Base-by-base conservation (phyloP, 2,113 vertebrate species). In the Vombatus ursinus region DNA sequence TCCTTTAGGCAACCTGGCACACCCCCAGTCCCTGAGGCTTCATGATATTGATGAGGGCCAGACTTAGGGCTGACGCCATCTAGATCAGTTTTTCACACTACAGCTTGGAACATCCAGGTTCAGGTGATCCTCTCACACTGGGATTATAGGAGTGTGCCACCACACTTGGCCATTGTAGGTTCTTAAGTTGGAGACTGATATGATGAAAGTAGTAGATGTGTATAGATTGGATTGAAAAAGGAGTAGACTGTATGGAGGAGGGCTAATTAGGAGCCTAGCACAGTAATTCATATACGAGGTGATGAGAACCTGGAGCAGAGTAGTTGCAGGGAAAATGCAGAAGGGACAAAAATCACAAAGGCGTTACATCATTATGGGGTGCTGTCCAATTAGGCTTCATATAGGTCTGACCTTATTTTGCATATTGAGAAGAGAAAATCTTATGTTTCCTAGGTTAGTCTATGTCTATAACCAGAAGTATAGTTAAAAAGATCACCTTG, bases 151-250 rank as follows among this genome's bases (percentile, higher is more conserved):
- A 37, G 0, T 4, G 57, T 37, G 57, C 28, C 28, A 61, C 37
- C 4, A n/a, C 2, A 8, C 16, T 77, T 77, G 68, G 48, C 95
- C 57, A 52, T 95, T 94, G 37, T 97, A 94, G 93, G 47, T 50
- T 96, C 95, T 94, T 94, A 53, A 91, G 68, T 94, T 50, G 50
- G 91, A 95, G 37, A 90, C 90, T 92, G n/a, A 93, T 92, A 96
- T 95, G 92, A 94, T 97, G 91, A 91, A 92, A 96, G 92, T 96
- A 96, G 92, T 92, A 94, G 48, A 31, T 52, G 47, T 89, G 89
- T 51, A 89, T 44, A 68, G 37, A 53, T 7, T 93, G n/a, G 90
- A 50, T 94, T 28, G 31, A 7, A 12, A 68, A 23, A 31, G 90
- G 14, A 50, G 93, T 84, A 95, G 31, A 93, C 93, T 94, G 96